Conservation (phyloP, 1,140 invertebrate species). For the Homarus americanus region DNA sequence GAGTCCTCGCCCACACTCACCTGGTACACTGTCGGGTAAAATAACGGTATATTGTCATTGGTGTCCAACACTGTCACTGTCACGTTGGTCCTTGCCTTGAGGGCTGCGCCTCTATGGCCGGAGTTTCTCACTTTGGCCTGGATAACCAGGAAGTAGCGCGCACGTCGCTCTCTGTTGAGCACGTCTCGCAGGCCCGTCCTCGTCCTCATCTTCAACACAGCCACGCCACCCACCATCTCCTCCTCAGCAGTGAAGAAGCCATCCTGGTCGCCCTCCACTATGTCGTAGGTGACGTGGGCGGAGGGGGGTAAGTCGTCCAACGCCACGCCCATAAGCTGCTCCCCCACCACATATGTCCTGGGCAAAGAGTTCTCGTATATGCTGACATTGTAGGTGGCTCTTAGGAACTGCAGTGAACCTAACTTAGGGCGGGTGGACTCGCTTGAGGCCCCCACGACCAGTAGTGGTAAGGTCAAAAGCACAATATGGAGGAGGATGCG, state of each 20-base stretch:
- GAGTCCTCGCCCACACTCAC: conserved; percentile 91
- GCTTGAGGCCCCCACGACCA: not conserved
- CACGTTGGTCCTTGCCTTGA: conserved; percentile 85
- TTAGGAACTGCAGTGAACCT: conserved; percentile 49
- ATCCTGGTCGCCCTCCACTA: conserved; percentile 90
- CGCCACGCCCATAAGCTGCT: conserved; percentile 85
- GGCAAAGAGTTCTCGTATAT: conserved; percentile 73
- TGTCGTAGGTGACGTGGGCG: conserved; percentile 85
- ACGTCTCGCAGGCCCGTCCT: conserved; percentile 90
- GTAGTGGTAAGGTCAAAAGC: conserved; percentile 5
- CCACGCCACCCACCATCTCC: conserved; percentile 92
- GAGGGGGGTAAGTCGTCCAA: conserved; percentile 80
- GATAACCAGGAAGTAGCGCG: conserved; percentile 89
- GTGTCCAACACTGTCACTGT: conserved; percentile 89
- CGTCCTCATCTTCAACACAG: conserved; percentile 92
- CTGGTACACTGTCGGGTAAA: conserved; percentile 92
- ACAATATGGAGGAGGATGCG: conserved; percentile 20
- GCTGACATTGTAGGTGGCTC: conserved; percentile 68
- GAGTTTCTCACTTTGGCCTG: conserved; percentile 83
- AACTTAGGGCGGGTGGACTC: not conserved
- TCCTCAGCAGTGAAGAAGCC: conserved; percentile 96
- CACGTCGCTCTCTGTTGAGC: conserved; percentile 93
- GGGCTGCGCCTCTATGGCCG: not conserved
- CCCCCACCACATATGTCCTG: conserved; percentile 85
- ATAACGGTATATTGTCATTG: conserved; percentile 96